Percentiles rank a stretch among this genome's conserved stretches.
Conservation (phyloP, 2,888 invertebrate species). For the Nysson spinosus region DNA sequence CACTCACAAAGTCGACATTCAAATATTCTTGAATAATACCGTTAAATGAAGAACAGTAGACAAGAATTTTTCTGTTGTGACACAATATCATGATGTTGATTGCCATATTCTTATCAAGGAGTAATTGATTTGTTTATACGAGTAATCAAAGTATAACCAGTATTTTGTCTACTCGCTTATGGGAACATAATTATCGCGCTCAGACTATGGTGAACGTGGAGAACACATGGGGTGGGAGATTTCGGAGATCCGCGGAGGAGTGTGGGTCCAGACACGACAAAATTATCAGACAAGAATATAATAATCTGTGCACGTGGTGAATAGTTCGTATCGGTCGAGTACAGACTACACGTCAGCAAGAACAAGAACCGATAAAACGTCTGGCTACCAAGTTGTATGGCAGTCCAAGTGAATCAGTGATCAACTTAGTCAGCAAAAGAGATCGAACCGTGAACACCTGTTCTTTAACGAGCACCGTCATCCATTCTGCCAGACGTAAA, state of each 20-base stretch:
- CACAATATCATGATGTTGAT: too few species aligned
- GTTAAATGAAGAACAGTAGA: too few species aligned
- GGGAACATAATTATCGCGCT: too few species aligned
- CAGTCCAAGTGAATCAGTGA: constrained; percentile 53
- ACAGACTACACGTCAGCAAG: constrained; percentile 64
- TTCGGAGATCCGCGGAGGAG: constrained; percentile 24
- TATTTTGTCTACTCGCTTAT: too few species aligned
- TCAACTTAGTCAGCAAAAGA: constrained; percentile 55
- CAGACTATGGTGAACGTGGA: neutral
- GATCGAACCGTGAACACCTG: constrained; percentile 54
- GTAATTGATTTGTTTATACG: too few species aligned
- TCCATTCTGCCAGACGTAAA: constrained; percentile 27
- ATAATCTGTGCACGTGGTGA: constrained; percentile 57
- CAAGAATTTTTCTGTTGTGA: too few species aligned
- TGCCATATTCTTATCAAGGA: too few species aligned
- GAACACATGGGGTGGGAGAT: constrained; percentile 1
- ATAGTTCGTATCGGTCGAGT: constrained; percentile 48
- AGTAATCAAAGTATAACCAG: too few species aligned
- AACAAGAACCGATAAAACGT: constrained; percentile 48
- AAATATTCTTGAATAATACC: too few species aligned
- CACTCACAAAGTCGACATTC: too few species aligned
- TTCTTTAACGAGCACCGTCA: constrained; percentile 32
- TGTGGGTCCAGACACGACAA: constrained; percentile 23
- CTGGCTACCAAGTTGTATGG: constrained; percentile 26
- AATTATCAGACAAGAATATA: constrained; percentile 54